Evolutionary conservation across 2,888 invertebrate genomes (phyloP).

Genomic region (Eledone cirrhosa): DNA sequence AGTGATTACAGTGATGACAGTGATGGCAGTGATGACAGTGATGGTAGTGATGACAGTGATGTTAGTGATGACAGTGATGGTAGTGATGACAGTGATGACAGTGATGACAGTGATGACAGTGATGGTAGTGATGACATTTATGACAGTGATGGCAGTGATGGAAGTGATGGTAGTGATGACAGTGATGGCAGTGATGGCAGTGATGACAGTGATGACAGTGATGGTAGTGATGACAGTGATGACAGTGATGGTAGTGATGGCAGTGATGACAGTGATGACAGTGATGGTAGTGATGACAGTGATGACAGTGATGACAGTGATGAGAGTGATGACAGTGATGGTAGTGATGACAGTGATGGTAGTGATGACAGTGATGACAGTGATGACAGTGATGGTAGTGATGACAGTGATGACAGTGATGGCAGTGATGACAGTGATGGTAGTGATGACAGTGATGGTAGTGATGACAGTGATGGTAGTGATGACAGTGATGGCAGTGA

Average conservation of each 20-base stretch:
- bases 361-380: slow-evolving; percentile 9
- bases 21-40: neutral
- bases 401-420: slow-evolving; percentile 3
- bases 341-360: neutral
- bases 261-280: slow-evolving; percentile 3
- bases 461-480: slow-evolving; percentile 4
- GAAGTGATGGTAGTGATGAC: too few species aligned
- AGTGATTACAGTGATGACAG: too few species aligned
- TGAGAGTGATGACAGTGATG: too few species aligned
- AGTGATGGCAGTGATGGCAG: neutral
- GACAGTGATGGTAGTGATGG: neutral
- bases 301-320: too few species aligned
- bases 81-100: slow-evolving; percentile 13
- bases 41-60: neutral
- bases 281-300: slow-evolving; percentile 3
- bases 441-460: neutral
- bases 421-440: neutral
- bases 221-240: neutral
- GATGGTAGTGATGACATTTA: too few species aligned
- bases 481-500: too few species aligned
- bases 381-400: slow-evolving; percentile 18
- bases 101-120: slow-evolving; percentile 9
- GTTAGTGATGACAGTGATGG: too few species aligned
- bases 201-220: neutral
- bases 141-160: too few species aligned